These are phyloP conservation scores for Drosophila orosa DNA, from an alignment of 1,140 invertebrate genomes.

Conservation along the genomic window DNA sequence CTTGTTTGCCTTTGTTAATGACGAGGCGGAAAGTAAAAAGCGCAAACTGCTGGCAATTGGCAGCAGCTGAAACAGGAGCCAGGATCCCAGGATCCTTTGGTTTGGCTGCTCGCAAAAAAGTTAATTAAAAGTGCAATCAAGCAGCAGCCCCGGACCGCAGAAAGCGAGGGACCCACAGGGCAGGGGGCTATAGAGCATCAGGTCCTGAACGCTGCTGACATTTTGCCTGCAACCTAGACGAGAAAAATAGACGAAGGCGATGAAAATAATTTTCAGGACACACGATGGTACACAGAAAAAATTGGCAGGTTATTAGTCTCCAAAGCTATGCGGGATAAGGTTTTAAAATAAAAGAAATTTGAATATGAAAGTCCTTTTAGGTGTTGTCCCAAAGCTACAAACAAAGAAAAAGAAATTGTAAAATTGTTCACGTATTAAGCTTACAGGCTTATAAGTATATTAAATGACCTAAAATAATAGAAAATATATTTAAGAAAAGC, in stretches of 20 bases:
- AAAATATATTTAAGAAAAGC: too few species aligned
- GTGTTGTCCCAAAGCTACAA: too few species aligned
- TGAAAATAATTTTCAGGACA: conserved; percentile 33
- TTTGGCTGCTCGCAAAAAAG: conserved; percentile 63
- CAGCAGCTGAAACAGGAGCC: conserved; percentile 34
- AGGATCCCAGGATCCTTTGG: conserved; percentile 19
- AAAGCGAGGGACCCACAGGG: conserved; percentile 13
- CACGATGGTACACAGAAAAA: not conserved
- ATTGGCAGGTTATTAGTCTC: accelerated
- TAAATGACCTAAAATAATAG: too few species aligned
- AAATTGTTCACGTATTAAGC: too few species aligned
- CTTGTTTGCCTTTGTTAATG: conserved; percentile 75
- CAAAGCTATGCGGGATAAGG: not conserved
- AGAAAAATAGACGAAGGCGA: conserved; percentile 37
- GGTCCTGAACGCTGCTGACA: conserved; percentile 48
- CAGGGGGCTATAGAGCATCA: conserved; percentile 39
- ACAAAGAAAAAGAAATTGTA: too few species aligned
- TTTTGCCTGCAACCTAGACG: conserved; percentile 48
- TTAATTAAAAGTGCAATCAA: conserved; percentile 83
- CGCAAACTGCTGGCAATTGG: conserved; percentile 67
- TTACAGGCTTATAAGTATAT: too few species aligned
- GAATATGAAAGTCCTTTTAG: not conserved
- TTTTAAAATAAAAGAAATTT: not conserved
- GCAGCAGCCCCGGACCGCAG: conserved; percentile 54
- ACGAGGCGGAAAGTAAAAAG: conserved; percentile 56